Conservation (phyloP, 1,140 invertebrate genomes). For the Globodera rostochiensis region DNA sequence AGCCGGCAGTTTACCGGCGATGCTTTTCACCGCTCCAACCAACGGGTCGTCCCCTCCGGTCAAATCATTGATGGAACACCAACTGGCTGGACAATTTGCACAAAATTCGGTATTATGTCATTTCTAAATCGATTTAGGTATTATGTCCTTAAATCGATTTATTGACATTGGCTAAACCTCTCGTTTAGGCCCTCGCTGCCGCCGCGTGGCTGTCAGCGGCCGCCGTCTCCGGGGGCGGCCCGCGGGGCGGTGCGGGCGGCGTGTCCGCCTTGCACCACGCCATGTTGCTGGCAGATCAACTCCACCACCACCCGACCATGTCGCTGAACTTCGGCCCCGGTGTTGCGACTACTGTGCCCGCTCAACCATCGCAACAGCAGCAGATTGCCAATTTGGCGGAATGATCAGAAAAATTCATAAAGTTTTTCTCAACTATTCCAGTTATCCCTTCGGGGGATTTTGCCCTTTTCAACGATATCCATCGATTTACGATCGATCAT, state of each 20-base stretch:
- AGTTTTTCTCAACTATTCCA: no score
- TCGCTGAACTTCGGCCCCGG: not conserved
- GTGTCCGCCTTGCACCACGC: not conserved
- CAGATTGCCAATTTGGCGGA: not conserved
- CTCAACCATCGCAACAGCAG: not conserved
- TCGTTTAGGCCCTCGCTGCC: conserved; percentile 2
- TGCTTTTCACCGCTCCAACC: not conserved
- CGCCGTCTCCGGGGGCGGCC: not conserved
- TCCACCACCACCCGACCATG: not conserved
- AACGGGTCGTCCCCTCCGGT: not conserved
- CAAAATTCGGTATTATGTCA: not conserved
- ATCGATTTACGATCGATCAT: no score
- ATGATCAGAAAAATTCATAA: not conserved
- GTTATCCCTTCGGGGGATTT: no score
- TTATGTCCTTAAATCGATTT: not conserved
- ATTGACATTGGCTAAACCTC: not conserved
- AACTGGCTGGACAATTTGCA: not conserved
- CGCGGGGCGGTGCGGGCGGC: not conserved
- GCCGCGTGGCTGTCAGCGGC: conserved; percentile 9
- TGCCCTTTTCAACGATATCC: no score
- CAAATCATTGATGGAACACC: conserved; percentile 4
- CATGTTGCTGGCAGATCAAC: conserved; percentile 3
- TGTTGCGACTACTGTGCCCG: not conserved
- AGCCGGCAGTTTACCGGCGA: not conserved
- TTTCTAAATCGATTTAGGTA: not conserved